These are phyloP conservation scores for Geococcyx californianus DNA, from an alignment of 2,113 vertebrate genomes.

Conservation along the genomic window DNA sequence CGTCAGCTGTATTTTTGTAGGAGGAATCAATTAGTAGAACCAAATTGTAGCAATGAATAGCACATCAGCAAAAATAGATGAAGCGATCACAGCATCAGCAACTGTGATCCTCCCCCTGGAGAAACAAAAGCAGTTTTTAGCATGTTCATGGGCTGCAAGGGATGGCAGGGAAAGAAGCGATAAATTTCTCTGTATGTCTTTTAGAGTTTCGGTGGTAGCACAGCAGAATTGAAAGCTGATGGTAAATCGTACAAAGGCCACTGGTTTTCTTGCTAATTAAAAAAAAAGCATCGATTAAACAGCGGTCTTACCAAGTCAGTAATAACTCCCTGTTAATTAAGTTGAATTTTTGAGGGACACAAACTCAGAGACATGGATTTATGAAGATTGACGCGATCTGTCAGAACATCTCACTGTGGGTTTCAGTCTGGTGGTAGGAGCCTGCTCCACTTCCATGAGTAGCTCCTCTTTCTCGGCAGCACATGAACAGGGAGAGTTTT, in stretches of 20 bases:
- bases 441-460: neutral
- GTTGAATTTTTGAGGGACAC: neutral
- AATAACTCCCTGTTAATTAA: neutral
- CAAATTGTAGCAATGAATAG: constrained; percentile 28
- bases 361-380: neutral
- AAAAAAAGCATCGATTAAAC: neutral
- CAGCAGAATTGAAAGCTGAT: neutral
- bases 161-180: neutral
- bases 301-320: neutral
- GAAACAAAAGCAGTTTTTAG: constrained; percentile 14
- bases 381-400: neutral
- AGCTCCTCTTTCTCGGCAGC: neutral
- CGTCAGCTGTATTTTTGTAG: constrained; percentile 53
- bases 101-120: neutral
- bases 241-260: neutral
- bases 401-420: neutral
- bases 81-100: neutral
- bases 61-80: constrained; percentile 54
- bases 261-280: neutral
- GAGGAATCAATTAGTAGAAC: constrained; percentile 52
- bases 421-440: neutral
- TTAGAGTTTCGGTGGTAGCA: neutral
- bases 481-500: neutral
- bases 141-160: neutral
- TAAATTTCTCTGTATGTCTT: neutral